phyloP scores from a whole-genome alignment of 2,797 vertebrate genomes.

The Ispidina picta region DNA sequence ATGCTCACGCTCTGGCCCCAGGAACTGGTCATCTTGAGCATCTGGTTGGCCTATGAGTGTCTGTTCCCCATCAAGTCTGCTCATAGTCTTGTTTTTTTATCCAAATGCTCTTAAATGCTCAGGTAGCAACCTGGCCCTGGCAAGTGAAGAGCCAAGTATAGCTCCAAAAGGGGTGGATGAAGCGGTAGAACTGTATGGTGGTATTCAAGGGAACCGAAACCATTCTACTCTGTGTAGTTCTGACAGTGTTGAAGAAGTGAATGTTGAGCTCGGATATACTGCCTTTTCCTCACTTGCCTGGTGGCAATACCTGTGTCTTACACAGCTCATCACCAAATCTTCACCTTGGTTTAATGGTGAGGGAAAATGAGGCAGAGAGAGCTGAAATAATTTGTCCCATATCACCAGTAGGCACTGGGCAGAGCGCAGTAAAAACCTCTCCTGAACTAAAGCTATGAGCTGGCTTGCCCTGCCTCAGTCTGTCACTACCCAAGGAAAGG shows the following conservation, averaged over 20 bases:
- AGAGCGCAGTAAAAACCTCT: background rate
- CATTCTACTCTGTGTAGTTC: background rate
- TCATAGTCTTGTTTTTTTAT: background rate
- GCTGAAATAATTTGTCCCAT: background rate
- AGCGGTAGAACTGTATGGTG: background rate
- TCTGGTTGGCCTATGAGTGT: background rate
- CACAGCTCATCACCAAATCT: background rate
- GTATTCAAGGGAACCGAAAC: background rate
- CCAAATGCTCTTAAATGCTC: background rate
- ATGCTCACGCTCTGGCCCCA: background rate
- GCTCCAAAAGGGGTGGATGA: background rate
- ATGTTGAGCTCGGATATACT: background rate
- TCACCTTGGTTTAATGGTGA: background rate
- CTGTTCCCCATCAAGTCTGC: background rate
- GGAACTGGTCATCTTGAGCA: background rate
- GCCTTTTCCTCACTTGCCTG: background rate
- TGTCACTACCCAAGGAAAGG: background rate
- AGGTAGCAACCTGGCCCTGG: background rate
- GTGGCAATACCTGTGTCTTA: background rate
- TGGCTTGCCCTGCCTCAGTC: background rate
- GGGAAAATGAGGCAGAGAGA: background rate
- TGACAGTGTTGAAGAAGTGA: background rate
- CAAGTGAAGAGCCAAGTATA: background rate
- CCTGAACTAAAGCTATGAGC: background rate
- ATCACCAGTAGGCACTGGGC: background rate